Evolutionary conservation across 1,140 invertebrate species (phyloP).

Genomic region (Paraescarpia echinospica): DNA sequence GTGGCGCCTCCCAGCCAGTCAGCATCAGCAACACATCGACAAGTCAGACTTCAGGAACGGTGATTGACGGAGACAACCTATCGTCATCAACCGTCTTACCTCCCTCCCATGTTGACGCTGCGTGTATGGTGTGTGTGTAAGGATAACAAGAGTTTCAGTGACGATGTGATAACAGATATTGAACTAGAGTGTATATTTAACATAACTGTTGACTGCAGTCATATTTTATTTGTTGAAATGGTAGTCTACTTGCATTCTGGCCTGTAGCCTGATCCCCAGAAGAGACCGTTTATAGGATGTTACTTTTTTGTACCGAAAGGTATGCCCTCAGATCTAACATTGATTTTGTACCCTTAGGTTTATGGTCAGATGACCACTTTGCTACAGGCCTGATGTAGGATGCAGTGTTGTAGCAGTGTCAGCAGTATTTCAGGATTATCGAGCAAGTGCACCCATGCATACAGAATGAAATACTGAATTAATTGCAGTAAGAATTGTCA

Average conservation of each 20-base stretch:
- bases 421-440: neutral
- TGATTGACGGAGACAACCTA: neutral
- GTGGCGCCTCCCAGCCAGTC: neutral
- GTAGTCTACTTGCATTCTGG: neutral
- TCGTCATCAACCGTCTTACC: neutral
- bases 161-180: neutral
- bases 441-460: neutral
- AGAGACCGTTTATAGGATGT: neutral
- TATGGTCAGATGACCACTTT: neutral
- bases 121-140: neutral
- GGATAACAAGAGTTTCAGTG: neutral
- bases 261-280: neutral
- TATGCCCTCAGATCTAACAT: neutral
- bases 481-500: neutral
- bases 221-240: neutral
- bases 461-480: neutral
- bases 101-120: neutral
- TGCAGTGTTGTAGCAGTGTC: neutral
- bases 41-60: neutral
- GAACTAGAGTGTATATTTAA: neutral
- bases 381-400: neutral
- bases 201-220: neutral
- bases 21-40: neutral
- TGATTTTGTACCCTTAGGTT: neutral
- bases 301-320: neutral